Evolutionary conservation across 2,888 invertebrate genomes (phyloP), one percentile per base, ranked within the genome.

Genomic region (Chromoteleia sp.): DNA sequence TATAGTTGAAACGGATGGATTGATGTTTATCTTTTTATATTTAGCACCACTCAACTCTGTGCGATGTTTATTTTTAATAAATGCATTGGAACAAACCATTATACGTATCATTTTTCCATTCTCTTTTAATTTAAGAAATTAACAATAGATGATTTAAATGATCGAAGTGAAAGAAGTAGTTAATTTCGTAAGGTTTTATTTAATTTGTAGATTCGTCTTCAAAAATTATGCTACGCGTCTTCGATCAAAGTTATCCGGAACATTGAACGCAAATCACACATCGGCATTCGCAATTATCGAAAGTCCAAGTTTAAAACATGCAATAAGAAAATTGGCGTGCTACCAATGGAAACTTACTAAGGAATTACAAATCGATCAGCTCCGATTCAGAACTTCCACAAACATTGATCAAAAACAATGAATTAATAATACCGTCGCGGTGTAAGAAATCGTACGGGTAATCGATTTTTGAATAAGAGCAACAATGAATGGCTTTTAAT

Each of bases 311-410:
- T 14, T 15, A 52, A 14, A 2, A 39, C 39, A 15, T 25, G n/a
- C 15, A 15, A 30, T 7, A 30, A 52, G 15, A 52, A 52, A 30
- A 14, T 36, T 56, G 56, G 56, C 17, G 10, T 7, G n/a, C 17
- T 56, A 36, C 56, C 36, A 56, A 36, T 29, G 56, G 36, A 36
- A 19, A 36, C 17, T 19, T 33, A 56, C 56, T 19, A n/a, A n/a
- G n/a, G 19, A 56, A 36, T 56, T 56, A 19, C 19, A 56, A 36
- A 56, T 56, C 56, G 19, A 56, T 29, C 30, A 7, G n/a, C 1
- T 52, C 30, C 15, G 30, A 30, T 30, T 52, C 7, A 52, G 7
- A 52, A 52, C 1, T 52, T 15, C 7, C n/a, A 21, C 30, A 17
- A 56, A n/a, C 17, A 19, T 25, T 25, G n/a, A 50, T 50, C 25